These are phyloP conservation scores for Andrena camellia DNA, from an alignment of 2,888 invertebrate species.

Conservation along the genomic window DNA sequence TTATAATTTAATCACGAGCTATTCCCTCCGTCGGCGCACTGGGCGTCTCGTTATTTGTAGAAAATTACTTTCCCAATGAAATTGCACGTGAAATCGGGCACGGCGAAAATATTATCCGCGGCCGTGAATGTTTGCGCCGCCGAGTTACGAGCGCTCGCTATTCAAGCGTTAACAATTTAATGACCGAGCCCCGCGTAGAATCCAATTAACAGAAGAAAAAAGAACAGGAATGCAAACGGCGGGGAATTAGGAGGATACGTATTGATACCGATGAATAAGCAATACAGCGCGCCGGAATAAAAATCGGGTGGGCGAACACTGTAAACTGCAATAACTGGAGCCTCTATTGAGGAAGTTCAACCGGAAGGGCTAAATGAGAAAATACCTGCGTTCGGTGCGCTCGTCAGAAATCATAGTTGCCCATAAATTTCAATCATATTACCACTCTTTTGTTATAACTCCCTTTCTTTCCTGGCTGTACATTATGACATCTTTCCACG, in stretches of 20 bases:
- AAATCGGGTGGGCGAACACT: background rate
- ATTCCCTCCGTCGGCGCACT: background rate
- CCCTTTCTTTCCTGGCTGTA: background rate
- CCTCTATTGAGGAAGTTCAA: background rate
- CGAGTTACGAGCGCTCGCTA: conserved; percentile 1
- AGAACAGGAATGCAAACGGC: conserved; percentile 17
- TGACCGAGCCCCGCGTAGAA: background rate
- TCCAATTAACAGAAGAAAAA: conserved; percentile 1
- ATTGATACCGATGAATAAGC: conserved; percentile 36
- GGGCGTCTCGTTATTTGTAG: background rate
- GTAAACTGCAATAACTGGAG: conserved; percentile 12
- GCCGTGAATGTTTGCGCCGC: background rate
- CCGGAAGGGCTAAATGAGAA: background rate
- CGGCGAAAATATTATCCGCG: background rate
- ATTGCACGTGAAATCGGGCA: conserved; percentile 19
- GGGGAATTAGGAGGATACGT: conserved; percentile 22
- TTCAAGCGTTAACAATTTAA: conserved; percentile 22
- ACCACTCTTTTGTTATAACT: background rate
- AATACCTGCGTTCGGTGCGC: conserved; percentile 15
- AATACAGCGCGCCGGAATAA: conserved; percentile 11
- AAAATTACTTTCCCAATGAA: background rate
- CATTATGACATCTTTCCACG: conserved; percentile 1
- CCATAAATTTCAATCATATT: conserved; percentile 25
- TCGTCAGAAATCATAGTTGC: conserved; percentile 7
- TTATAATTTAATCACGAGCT: conserved; percentile 15